A percentile compares a stretch with the other conserved stretches of the same genome.
These are phyloP conservation scores for Pocillopora damicornis DNA, from an alignment of 64 coral and sea anemone species.

Conservation along the genomic window DNA sequence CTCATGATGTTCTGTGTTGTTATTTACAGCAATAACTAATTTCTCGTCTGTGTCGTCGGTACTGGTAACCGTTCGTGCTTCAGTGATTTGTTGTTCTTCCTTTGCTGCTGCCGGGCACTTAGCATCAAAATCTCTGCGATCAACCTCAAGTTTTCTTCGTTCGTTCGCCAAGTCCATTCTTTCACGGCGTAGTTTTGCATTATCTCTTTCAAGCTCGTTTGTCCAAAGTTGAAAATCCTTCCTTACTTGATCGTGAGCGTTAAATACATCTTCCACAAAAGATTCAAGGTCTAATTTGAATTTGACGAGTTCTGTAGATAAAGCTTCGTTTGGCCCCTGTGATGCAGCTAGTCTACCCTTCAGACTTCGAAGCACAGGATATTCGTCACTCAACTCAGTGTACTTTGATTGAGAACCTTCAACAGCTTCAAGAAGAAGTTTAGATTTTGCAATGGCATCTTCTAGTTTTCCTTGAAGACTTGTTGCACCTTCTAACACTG, in stretches of 20 bases:
- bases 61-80: neutral
- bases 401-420: constrained; percentile 34
- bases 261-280: constrained; percentile 36
- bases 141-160: neutral
- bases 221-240: constrained; percentile 28
- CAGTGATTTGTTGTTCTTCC: neutral
- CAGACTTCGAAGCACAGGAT: constrained; percentile 3
- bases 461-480: constrained; percentile 56
- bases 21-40: neutral
- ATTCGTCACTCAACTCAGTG: constrained; percentile 9
- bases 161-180: constrained; percentile 7
- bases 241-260: constrained; percentile 37
- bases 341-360: neutral
- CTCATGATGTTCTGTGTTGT: neutral
- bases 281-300: constrained; percentile 54
- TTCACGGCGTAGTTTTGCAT: constrained; percentile 6
- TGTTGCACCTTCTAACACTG: constrained; percentile 42
- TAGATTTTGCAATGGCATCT: constrained; percentile 49
- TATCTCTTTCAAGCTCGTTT: constrained; percentile 28
- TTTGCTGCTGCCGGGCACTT: neutral
- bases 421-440: constrained; percentile 40
- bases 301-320: constrained; percentile 37
- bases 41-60: neutral
- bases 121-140: constrained; percentile 4
- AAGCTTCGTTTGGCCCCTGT: constrained; percentile 47